phyloP scores from a whole-genome alignment of 2,888 invertebrate genomes.

The Eristalis intricaria region DNA sequence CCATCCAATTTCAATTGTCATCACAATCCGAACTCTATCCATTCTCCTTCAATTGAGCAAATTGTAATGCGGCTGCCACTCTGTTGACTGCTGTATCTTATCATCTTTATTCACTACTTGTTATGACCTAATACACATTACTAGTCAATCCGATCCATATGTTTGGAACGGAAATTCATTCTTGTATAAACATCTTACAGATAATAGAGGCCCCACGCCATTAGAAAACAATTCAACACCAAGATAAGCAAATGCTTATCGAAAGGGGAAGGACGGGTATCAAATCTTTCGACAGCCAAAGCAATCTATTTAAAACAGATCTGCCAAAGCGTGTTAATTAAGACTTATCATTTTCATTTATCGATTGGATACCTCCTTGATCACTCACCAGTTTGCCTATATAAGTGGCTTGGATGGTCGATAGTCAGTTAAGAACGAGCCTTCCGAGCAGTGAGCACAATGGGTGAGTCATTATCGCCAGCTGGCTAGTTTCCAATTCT shows the following conservation, averaged over 20 bases:
- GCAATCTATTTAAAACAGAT: background rate
- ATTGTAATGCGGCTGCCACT: too few relatives aligned
- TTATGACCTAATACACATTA: background rate
- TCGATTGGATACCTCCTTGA: background rate
- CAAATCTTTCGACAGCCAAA: background rate
- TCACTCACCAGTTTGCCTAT: background rate
- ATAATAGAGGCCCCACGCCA: background rate
- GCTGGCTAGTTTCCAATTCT: background rate
- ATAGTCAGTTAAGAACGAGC: background rate
- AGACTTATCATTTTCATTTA: background rate
- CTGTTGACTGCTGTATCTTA: background rate
- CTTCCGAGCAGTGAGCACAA: background rate
- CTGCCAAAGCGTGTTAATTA: background rate
- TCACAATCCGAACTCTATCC: too few relatives aligned
- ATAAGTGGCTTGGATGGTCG: background rate
- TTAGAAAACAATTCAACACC: background rate
- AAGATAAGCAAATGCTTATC: slow-evolving; percentile 3
- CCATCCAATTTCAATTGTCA: too few relatives aligned
- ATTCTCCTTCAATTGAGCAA: too few relatives aligned
- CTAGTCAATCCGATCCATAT: background rate
- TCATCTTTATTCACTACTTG: background rate
- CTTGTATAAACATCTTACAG: background rate
- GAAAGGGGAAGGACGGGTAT: background rate
- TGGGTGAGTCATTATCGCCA: background rate
- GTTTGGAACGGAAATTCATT: background rate